Conservation (phyloP, 2,113 vertebrate species). For the Connochaetes taurinus region DNA sequence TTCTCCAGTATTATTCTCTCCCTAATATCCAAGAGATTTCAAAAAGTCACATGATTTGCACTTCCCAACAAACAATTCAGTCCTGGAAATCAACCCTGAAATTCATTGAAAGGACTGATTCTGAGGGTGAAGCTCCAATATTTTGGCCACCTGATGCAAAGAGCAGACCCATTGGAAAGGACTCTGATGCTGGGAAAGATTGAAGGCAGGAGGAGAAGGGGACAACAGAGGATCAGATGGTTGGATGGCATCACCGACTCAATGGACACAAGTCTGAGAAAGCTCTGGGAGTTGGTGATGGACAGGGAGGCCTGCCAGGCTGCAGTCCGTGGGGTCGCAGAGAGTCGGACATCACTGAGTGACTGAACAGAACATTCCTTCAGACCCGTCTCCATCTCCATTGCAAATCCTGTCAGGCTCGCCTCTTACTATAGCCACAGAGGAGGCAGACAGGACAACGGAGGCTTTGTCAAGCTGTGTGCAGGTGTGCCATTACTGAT, state of each 20-base stretch:
- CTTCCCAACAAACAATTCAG: neutral
- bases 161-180: neutral
- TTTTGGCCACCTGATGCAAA: neutral
- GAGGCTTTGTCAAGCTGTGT: neutral
- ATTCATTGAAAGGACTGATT: neutral
- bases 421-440: neutral
- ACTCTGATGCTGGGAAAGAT: neutral
- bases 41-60: neutral
- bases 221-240: neutral
- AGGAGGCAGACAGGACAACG: neutral
- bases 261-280: neutral
- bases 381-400: neutral
- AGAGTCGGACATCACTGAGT: neutral
- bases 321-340: rapidly evolving
- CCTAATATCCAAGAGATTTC: neutral
- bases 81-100: neutral
- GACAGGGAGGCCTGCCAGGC: neutral
- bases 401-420: neutral
- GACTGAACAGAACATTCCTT: neutral
- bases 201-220: neutral
- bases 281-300: neutral
- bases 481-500: neutral
- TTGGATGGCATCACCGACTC: neutral
- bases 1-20: neutral
- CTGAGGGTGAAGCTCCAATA: neutral